Percentiles rank a stretch among this genome's conserved stretches.
phyloP scores from a whole-genome alignment of 2,797 vertebrate species.

The Microhierax caerulescens region DNA sequence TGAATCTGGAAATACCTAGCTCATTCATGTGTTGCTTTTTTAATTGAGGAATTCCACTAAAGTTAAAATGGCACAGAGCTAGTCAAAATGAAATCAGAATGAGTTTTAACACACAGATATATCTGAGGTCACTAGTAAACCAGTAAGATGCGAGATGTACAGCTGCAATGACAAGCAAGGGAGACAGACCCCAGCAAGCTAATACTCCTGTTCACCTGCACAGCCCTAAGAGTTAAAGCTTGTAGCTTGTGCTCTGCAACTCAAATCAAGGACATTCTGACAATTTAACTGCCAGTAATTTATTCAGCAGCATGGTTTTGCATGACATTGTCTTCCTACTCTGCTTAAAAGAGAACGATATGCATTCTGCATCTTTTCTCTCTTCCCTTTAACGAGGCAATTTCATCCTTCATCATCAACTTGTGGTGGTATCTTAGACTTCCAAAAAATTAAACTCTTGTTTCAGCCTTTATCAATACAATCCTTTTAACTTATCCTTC shows the following conservation, averaged over 20 bases:
- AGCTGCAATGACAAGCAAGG: not conserved
- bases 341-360: not conserved
- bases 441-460: slow-evolving; percentile 31
- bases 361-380: not conserved
- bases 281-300: not conserved
- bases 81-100: not conserved
- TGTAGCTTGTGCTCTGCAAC: not conserved
- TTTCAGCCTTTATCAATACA: slow-evolving; percentile 9
- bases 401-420: slow-evolving; percentile 47
- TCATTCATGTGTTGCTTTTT: not conserved
- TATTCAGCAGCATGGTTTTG: not conserved
- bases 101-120: not conserved
- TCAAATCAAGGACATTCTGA: not conserved
- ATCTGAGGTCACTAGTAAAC: not conserved
- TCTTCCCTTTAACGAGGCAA: not conserved
- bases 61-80: not conserved
- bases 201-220: not conserved
- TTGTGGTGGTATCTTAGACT: not conserved
- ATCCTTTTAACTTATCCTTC: slow-evolving; percentile 11
- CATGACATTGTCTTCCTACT: not conserved
- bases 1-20: not conserved
- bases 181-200: not conserved
- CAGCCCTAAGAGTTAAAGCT: not conserved
- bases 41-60: not conserved
- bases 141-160: not conserved